Base-by-base conservation (phyloP, 1,140 invertebrate species). In the Saccostrea cuccullata region DNA sequence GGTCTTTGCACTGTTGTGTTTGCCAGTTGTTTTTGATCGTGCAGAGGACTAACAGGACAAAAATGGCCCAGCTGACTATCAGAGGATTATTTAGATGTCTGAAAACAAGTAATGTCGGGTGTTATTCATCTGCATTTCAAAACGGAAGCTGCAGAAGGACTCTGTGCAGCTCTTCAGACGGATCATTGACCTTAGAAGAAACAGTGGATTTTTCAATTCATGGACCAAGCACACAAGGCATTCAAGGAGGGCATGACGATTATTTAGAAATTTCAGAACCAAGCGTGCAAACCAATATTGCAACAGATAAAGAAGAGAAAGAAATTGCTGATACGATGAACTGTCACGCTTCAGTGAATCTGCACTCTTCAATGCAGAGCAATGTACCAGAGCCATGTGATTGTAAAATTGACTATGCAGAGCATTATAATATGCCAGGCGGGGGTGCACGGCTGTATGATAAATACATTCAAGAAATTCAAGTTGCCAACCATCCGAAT, bases 281-380 rank as follows among this genome's bases (percentile, higher is more conserved):
- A 26, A 23, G 4, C 23, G 58, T 47, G 0, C 23, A 30, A 12
- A 15, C 55, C 2, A 67, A 47, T 70, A 56, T 67, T 82, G 17
- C 55, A 13, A 13, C n/a, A 2, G 84, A 82, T 30, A 20, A 17
- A 36, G 60, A 82, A 85, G 20, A 82, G 17, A 89, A 87, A 26
- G 84, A 55, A 17, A 87, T 89, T 55, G 82, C 85, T 2, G 55
- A 82, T 17, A 87, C 88, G 0, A 77, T 84, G 55, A 87, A 87
- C 23, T 90, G 89, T 55, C 83, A 88, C 6, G 85, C 13, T 17
- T 89, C 84, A 1, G 95, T 97, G 1, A 97, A 96, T 93, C 93
- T 97, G 2, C 96, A 96, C 89, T 96, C 96, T 2, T 96, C 96
- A 0, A 97, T 97, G 97, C 97, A 97, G 92, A 97, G 96, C 55